A percentile compares a stretch with the other conserved stretches of the same genome.
These are phyloP conservation scores for Henricia sp. DNA, from an alignment of 53 echinoderm and acorn worm genomes.

Conservation along the genomic window DNA sequence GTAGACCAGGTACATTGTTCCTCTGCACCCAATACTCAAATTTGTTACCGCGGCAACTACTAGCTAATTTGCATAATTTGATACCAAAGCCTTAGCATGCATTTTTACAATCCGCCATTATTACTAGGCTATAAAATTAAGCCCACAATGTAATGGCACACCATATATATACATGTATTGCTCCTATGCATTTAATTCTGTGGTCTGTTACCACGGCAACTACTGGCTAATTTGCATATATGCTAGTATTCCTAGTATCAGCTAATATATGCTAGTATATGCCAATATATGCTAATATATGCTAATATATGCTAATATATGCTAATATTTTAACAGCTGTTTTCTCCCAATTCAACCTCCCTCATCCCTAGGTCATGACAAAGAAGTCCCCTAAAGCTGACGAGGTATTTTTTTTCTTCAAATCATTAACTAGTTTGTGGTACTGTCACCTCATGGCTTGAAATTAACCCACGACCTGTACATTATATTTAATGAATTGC, in stretches of 20 bases:
- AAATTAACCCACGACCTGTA: constrained; percentile 18
- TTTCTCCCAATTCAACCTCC: not conserved
- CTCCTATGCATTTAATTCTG: not conserved
- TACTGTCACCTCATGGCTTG: not conserved
- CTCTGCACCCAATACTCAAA: not conserved
- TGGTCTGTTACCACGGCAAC: constrained; percentile 32
- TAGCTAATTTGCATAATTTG: too few species aligned
- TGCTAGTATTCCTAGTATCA: too few species aligned
- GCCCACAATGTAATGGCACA: too few species aligned
- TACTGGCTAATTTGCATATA: constrained; percentile 55
- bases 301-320: too few species aligned
- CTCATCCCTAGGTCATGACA: constrained; percentile 77
- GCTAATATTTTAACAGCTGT: constrained; percentile 8
- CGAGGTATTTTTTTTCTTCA: constrained; percentile 74
- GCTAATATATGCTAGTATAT: too few species aligned
- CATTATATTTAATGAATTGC: not conserved
- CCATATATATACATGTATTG: too few species aligned
- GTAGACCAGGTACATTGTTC: constrained; percentile 52
- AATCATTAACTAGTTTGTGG: not conserved
- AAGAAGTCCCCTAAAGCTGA: constrained; percentile 84
- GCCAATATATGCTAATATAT: too few species aligned
- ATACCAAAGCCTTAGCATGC: too few species aligned
- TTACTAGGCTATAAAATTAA: too few species aligned
- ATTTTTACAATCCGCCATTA: too few species aligned
- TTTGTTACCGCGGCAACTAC: not conserved